phyloP scores from a whole-genome alignment of 2,888 invertebrate species.

The Bombyx huttoni region DNA sequence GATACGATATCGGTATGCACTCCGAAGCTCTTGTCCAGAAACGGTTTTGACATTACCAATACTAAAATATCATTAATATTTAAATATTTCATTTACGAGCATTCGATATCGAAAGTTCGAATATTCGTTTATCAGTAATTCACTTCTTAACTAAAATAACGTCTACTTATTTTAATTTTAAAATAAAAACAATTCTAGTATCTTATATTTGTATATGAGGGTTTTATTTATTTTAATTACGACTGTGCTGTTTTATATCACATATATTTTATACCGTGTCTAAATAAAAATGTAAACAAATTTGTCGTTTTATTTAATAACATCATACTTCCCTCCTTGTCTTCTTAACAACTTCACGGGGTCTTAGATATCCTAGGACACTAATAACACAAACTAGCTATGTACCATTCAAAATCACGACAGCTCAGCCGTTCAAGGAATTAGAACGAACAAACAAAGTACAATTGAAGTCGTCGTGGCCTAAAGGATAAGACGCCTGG shows the following conservation, averaged over 20 bases:
- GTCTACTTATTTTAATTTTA: slow-evolving; percentile 12
- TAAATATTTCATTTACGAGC: background rate
- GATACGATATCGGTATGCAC: background rate
- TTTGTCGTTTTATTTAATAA: too few relatives aligned
- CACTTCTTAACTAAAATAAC: background rate
- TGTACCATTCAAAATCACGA: too few relatives aligned
- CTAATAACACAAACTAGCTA: too few relatives aligned
- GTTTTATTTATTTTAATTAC: slow-evolving; percentile 57
- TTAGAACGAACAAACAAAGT: too few relatives aligned
- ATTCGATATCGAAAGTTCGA: background rate
- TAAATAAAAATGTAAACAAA: slow-evolving; percentile 64
- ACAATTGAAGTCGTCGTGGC: too few relatives aligned
- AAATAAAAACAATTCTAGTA: slow-evolving; percentile 11
- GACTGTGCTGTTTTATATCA: slow-evolving; percentile 71
- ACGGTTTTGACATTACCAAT: background rate
- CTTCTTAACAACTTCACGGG: too few relatives aligned
- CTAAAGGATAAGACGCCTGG: too few relatives aligned
- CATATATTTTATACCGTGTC: slow-evolving; percentile 72
- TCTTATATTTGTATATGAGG: slow-evolving; percentile 41
- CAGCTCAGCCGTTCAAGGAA: too few relatives aligned
- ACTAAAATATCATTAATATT: background rate
- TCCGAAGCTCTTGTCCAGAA: background rate
- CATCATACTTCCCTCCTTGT: too few relatives aligned
- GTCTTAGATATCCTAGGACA: too few relatives aligned
- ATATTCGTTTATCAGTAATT: background rate